Conservation (phyloP, 2,113 vertebrate species). For the Rhodinocichla rosea region DNA sequence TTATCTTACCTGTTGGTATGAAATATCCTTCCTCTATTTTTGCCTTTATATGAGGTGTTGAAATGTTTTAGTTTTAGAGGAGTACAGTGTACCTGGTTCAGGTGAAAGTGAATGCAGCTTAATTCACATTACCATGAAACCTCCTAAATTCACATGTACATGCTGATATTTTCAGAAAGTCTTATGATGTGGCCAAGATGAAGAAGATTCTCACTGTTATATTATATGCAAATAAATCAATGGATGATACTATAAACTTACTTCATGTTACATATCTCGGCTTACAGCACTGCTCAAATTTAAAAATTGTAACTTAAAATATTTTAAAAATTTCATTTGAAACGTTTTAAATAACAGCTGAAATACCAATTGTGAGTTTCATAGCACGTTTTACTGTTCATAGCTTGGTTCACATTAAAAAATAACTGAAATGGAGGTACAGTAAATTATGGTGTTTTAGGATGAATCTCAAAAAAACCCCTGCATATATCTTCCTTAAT, state of each 20-base stretch:
- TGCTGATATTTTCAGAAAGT: neutral
- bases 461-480: neutral
- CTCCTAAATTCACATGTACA: neutral
- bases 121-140: neutral
- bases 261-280: neutral
- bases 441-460: neutral
- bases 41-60: neutral
- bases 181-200: neutral
- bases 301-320: neutral
- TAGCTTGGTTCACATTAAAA: neutral
- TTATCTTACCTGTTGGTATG: neutral
- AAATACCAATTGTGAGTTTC: neutral
- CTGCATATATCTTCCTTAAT: neutral
- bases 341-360: neutral
- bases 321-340: neutral
- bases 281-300: neutral
- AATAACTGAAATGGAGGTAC: rapidly evolving
- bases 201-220: neutral
- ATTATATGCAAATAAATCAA: neutral
- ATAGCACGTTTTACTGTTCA: neutral
- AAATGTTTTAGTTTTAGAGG: neutral
- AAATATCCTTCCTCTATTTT: neutral
- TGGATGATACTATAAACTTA: neutral
- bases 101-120: neutral
- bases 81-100: neutral